These are phyloP conservation scores for Rhizomys pruinosus DNA, from an alignment of 2,113 vertebrate species.

Conservation along the genomic window DNA sequence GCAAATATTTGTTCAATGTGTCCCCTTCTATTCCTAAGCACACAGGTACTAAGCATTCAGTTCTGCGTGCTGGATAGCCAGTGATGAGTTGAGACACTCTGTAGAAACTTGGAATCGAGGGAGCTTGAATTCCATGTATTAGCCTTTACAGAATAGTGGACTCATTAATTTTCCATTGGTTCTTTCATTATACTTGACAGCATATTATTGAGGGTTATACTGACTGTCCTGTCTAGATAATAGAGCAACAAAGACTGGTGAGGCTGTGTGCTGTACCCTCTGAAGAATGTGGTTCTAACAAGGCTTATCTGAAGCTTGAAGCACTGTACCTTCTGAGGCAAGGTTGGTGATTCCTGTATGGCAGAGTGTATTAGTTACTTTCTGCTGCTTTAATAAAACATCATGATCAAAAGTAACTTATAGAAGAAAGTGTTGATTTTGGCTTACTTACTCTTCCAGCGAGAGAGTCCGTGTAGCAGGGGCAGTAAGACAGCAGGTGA, in stretches of 20 bases:
- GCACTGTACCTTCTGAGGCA: slow-evolving; percentile 21
- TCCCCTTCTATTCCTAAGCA: neutral
- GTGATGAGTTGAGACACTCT: neutral
- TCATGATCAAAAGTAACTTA: too few species aligned
- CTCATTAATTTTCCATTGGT: neutral
- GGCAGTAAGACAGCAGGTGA: too few species aligned
- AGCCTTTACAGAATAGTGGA: neutral
- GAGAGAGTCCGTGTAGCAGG: too few species aligned
- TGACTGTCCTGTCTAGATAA: neutral
- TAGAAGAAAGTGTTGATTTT: too few species aligned
- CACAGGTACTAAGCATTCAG: neutral
- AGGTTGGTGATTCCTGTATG: neutral
- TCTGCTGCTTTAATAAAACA: too few species aligned
- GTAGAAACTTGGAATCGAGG: neutral
- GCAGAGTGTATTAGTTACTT: neutral
- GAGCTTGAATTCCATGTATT: neutral
- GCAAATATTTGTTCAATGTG: slow-evolving; percentile 2
- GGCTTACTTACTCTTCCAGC: too few species aligned
- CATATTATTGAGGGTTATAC: neutral
- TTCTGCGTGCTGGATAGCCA: neutral
- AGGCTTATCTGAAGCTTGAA: neutral
- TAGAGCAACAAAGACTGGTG: neutral
- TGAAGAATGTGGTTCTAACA: neutral
- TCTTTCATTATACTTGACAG: neutral
- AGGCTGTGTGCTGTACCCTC: neutral